These are phyloP conservation scores for Asbolus verrucosus DNA, from an alignment of 1,140 invertebrate genomes.

Conservation along the genomic window DNA sequence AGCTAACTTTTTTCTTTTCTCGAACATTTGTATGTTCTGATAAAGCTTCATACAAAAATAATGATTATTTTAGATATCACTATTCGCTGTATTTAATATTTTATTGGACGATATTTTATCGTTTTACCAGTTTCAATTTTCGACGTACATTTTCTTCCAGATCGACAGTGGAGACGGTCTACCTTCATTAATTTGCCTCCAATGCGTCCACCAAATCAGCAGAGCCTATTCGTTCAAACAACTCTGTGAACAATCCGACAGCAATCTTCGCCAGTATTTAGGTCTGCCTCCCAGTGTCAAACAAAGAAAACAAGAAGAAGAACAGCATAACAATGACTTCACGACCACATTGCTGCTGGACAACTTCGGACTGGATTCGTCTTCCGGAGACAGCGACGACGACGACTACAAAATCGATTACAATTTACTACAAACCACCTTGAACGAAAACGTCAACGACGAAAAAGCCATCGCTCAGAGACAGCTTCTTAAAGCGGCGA, in stretches of 20 bases:
- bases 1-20: too few species aligned
- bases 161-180: constrained; percentile 66
- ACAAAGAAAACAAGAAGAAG: constrained; percentile 52
- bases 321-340: constrained; percentile 53
- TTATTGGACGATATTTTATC: too few species aligned
- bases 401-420: constrained; percentile 59
- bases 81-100: too few species aligned
- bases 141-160: too few species aligned
- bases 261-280: constrained; percentile 63
- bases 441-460: constrained; percentile 55
- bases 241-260: constrained; percentile 66
- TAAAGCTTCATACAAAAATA: too few species aligned
- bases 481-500: constrained; percentile 61
- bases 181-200: constrained; percentile 64
- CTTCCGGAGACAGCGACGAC: constrained; percentile 58
- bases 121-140: too few species aligned
- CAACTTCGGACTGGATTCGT: constrained; percentile 55
- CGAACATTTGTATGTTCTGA: too few species aligned
- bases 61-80: too few species aligned
- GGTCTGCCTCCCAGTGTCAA: constrained; percentile 56
- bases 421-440: constrained; percentile 42
- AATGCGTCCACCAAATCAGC: constrained; percentile 66
- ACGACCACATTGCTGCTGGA: constrained; percentile 50
- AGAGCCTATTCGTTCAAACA: constrained; percentile 67
- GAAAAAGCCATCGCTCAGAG: constrained; percentile 63